Conservation (phyloP, 2,888 invertebrate species). For the Chrysolina americana region DNA sequence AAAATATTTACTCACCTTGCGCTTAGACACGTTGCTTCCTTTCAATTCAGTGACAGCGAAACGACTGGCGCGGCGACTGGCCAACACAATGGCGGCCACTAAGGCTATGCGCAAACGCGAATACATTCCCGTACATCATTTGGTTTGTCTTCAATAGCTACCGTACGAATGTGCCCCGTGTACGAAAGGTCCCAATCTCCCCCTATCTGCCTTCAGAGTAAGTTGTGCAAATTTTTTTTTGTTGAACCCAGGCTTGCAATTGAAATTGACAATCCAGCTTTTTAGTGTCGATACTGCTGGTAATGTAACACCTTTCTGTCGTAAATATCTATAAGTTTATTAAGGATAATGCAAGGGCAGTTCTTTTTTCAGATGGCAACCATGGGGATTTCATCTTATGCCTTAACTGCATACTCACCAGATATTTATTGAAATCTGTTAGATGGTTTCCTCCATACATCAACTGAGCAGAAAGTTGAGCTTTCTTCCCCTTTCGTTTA, state of each 20-base stretch:
- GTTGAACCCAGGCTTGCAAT: constrained; percentile 9
- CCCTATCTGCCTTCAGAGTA: background rate
- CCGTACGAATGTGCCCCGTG: too few relatives aligned
- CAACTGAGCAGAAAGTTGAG: background rate
- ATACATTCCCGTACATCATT: background rate
- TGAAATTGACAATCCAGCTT: background rate
- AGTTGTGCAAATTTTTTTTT: background rate
- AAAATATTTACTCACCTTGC: too few relatives aligned
- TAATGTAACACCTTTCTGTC: background rate
- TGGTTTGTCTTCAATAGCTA: background rate
- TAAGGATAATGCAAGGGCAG: background rate
- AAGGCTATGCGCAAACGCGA: background rate
- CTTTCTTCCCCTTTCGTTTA: background rate
- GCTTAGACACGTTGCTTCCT: too few relatives aligned
- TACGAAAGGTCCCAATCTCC: background rate
- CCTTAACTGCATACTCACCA: background rate
- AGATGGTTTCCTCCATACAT: too few relatives aligned
- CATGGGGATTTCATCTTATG: constrained; percentile 5
- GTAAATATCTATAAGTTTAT: background rate
- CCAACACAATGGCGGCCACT: background rate
- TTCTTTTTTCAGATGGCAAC: constrained; percentile 8
- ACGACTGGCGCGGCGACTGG: too few relatives aligned
- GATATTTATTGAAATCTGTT: background rate
- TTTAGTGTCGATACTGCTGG: constrained; percentile 10
- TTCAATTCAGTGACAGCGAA: too few relatives aligned